These are phyloP conservation scores for Numenius arquata DNA, from an alignment of 2,113 vertebrate species.

Conservation along the genomic window DNA sequence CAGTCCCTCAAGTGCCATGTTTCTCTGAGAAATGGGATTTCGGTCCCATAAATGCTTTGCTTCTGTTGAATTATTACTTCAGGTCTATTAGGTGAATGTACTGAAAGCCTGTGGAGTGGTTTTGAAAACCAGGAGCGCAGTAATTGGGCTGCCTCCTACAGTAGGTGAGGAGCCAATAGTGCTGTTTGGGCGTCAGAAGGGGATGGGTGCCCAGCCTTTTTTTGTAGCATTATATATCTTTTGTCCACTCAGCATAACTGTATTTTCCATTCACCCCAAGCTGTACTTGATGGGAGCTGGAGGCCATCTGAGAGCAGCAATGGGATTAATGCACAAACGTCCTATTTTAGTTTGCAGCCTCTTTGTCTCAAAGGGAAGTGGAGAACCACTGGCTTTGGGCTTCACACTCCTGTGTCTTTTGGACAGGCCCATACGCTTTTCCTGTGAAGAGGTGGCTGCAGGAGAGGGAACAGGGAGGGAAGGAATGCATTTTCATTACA, in stretches of 20 bases:
- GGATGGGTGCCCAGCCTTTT: background rate
- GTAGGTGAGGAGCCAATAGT: background rate
- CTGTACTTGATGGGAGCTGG: background rate
- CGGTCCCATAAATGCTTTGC: background rate
- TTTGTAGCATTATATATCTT: no score
- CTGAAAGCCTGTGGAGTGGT: background rate
- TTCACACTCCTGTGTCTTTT: background rate
- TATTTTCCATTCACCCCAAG: background rate
- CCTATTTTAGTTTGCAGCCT: background rate
- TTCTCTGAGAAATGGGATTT: background rate
- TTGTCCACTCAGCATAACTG: background rate
- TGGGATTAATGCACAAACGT: background rate
- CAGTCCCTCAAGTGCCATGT: background rate
- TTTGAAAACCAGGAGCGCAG: background rate
- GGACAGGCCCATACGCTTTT: background rate
- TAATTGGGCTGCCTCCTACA: background rate
- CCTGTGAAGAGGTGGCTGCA: background rate
- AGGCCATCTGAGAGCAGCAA: background rate
- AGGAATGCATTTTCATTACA: conserved; percentile 12
- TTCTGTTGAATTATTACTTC: background rate
- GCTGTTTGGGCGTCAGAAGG: background rate
- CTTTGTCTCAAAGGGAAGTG: background rate
- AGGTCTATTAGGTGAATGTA: background rate
- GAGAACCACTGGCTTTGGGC: background rate
- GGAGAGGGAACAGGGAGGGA: background rate